phyloP scores from a whole-genome alignment of 2,113 vertebrate species.

The Psilopsiagon aymara region DNA sequence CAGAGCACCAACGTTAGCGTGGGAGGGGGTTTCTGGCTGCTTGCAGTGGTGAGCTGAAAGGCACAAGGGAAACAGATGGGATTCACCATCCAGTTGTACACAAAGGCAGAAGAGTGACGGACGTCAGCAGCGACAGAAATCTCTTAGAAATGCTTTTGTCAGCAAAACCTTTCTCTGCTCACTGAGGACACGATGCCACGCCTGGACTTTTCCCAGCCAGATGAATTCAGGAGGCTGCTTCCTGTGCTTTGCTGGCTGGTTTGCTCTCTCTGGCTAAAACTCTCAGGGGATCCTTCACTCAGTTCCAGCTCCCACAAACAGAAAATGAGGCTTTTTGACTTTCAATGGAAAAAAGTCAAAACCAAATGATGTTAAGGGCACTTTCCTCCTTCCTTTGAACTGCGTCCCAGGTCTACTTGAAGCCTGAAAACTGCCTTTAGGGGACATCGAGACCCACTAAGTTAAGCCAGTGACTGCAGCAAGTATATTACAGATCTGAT shows the following conservation, averaged over 20 bases:
- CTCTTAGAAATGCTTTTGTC: neutral
- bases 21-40: slow-evolving; percentile 90
- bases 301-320: neutral
- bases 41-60: slow-evolving; percentile 90
- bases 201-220: neutral
- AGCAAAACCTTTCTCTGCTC: neutral
- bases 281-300: neutral
- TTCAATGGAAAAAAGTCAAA: neutral
- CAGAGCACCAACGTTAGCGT: slow-evolving; percentile 91
- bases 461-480: neutral
- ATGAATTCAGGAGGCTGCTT: neutral
- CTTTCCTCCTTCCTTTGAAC: neutral
- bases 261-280: neutral
- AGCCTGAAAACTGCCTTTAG: neutral
- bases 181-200: neutral
- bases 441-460: neutral
- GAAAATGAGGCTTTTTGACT: neutral
- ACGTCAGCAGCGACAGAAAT: neutral
- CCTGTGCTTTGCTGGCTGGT: neutral
- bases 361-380: neutral
- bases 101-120: neutral
- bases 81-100: fast-evolving
- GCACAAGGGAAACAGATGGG: neutral
- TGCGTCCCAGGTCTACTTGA: no score
- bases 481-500: neutral